Percentiles rank a stretch among this genome's conserved stretches.
These are phyloP conservation scores for Mormyrops attenuatus DNA, from an alignment of 2,797 vertebrate species.

Conservation along the genomic window DNA sequence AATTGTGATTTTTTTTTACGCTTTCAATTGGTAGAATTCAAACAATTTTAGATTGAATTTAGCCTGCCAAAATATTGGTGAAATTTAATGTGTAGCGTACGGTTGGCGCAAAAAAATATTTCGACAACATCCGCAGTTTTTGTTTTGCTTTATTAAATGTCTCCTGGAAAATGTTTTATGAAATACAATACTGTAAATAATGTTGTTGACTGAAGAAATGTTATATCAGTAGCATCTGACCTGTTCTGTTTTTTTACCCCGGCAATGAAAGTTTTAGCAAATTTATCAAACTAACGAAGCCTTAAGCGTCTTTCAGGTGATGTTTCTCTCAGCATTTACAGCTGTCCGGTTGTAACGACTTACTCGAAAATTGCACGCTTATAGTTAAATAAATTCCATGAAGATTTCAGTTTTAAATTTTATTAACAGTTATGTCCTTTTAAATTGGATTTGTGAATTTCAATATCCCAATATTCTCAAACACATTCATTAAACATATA, in stretches of 20 bases:
- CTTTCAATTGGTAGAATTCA: neutral
- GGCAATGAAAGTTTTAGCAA: neutral
- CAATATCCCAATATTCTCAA: constrained; percentile 44
- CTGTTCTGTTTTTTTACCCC: neutral
- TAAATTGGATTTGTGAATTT: constrained; percentile 37
- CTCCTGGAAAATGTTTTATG: neutral
- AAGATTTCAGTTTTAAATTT: neutral
- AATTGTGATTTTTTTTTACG: neutral
- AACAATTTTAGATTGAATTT: neutral
- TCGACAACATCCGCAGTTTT: neutral
- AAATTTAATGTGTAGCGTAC: neutral
- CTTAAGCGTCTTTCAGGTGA: neutral
- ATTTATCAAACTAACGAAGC: constrained; percentile 8
- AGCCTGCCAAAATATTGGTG: neutral
- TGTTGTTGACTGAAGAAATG: neutral
- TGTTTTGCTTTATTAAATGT: neutral
- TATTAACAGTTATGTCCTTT: constrained; percentile 28
- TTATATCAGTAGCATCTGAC: neutral
- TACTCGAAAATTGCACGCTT: neutral
- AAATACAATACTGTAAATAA: neutral
- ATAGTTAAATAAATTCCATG: constrained; percentile 8
- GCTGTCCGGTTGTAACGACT: neutral
- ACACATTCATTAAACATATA: constrained; percentile 51
- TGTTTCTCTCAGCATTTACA: neutral
- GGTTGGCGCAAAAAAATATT: neutral